Conservation (phyloP, 2,888 invertebrate species). For the Tetranychus truncatus region DNA sequence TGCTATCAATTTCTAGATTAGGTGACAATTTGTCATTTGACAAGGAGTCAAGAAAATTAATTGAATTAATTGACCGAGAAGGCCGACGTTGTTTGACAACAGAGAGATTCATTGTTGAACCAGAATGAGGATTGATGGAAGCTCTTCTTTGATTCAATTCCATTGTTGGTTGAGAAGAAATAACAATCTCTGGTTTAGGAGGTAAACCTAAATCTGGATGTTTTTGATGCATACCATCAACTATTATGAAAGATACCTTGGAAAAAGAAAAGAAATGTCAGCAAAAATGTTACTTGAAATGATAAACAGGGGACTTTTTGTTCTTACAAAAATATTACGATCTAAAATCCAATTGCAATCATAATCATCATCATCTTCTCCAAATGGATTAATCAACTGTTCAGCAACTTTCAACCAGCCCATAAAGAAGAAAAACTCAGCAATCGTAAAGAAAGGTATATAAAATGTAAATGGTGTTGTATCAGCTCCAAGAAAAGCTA, state of each 20-base stretch:
- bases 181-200: neutral
- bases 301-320: neutral
- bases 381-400: slow-evolving; percentile 32
- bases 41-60: neutral
- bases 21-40: neutral
- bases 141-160: neutral
- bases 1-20: neutral
- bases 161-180: neutral
- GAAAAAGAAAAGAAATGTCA: slow-evolving; percentile 2
- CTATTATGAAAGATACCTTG: slow-evolving; percentile 73
- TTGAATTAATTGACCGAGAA: slow-evolving; percentile 1
- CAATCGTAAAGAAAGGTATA: slow-evolving; percentile 34
- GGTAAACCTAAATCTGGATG: slow-evolving; percentile 61
- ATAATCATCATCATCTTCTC: slow-evolving; percentile 33
- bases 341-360: slow-evolving; percentile 31
- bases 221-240: slow-evolving; percentile 87
- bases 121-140: slow-evolving; percentile 9
- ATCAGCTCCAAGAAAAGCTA: slow-evolving; percentile 23
- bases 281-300: neutral
- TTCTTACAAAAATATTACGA: slow-evolving; percentile 36
- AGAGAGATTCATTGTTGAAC: neutral
- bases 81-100: neutral
- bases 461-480: slow-evolving; percentile 28
- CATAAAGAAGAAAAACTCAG: slow-evolving; percentile 79
- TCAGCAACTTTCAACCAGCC: slow-evolving; percentile 60